Conservation (phyloP, 1,140 invertebrate species). For the Ceratina japonica region DNA sequence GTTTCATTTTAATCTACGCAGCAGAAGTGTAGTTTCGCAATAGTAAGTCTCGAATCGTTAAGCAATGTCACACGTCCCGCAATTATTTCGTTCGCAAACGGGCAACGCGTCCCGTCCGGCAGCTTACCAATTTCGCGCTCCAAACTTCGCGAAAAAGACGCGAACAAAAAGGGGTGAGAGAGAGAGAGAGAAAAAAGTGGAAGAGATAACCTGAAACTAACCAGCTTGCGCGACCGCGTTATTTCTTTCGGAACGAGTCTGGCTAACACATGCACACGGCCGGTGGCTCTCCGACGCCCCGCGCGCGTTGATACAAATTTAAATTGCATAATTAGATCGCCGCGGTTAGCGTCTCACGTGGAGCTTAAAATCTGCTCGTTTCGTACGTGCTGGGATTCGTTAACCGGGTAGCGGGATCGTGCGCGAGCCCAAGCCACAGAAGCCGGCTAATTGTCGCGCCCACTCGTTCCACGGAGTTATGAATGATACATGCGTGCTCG, state of each 20-base stretch:
- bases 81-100: not conserved
- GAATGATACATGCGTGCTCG: constrained; percentile 31
- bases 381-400: constrained; percentile 47
- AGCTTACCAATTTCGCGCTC: constrained; percentile 3
- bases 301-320: constrained; percentile 60
- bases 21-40: too few relatives aligned
- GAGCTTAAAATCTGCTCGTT: constrained; percentile 45
- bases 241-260: not conserved
- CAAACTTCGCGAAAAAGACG: not conserved
- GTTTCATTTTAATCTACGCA: too few relatives aligned
- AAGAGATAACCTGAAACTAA: not conserved
- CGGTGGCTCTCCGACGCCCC: not conserved
- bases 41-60: not conserved
- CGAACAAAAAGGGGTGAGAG: not conserved
- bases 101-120: not conserved
- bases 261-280: not conserved
- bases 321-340: constrained; percentile 64
- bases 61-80: not conserved
- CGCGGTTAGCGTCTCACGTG: constrained; percentile 49
- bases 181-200: not conserved
- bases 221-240: not conserved
- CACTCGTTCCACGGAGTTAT: constrained; percentile 29
- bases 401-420: constrained; percentile 22
- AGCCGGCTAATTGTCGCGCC: constrained; percentile 44
- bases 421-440: not conserved